Evolutionary conservation across 2,797 vertebrate species (phyloP), one percentile per base, ranked within the genome.

Genomic region (Linurgus olivaceus): DNA sequence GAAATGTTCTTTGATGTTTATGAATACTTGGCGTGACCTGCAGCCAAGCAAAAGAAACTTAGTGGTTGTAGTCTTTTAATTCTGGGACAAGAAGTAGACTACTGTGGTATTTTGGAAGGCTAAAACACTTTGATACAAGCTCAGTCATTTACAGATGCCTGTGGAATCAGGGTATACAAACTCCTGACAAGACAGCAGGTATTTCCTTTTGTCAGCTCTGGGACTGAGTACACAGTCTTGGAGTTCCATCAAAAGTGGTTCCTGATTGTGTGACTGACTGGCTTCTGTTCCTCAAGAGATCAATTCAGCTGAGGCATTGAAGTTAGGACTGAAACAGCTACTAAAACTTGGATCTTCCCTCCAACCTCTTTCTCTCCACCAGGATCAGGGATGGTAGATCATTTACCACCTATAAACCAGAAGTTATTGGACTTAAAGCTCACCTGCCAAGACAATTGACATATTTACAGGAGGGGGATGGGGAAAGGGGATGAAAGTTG

Each of bases 1-100:
- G 88, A 86, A 96, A 78, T 35, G 19, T 48, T 91, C 88, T 88
- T 93, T 84, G 71, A 95, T 67, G 68, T 94, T 90, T 88, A 86
- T 78, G 76, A 86, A 70, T 70, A 88, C 28, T 92, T 94, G 90
- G 88, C 79, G 62, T 48, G 29, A 33, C 47, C 40, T 70, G 62
- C 1, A 66, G 82, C 35, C 61, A 91, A 84, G 80, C 13, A 79
- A 81, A 94, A 75, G 55, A 86, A 91, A 89, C 68, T 44, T 52
- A 81, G 10, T 67, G 9, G 40, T 73, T 79, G 35, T 20, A 83
- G 33, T 51, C 37, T 65, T 66, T 57, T 19, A 87, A 86, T 86
- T 90, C 76, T 70, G 19, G 24, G 47, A 31, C 74, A 90, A 92
- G 76, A 61, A 86, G 33, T 29, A 83, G 50, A 65, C 42, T 80